phyloP scores from a whole-genome alignment of 2,888 invertebrate species.

The Halictus ligatus region DNA sequence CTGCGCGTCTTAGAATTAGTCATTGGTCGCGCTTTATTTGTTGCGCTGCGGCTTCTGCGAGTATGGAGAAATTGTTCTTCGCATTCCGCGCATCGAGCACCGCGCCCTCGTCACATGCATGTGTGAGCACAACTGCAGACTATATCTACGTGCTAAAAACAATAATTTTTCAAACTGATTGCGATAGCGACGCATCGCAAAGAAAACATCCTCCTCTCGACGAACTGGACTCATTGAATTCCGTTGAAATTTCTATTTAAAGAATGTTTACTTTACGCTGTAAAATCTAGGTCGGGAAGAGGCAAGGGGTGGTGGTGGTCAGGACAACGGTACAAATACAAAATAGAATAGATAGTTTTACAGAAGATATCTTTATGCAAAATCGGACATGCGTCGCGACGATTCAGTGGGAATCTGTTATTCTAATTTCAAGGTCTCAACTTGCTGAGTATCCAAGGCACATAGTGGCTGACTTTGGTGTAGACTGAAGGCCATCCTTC shows the following conservation, averaged over 20 bases:
- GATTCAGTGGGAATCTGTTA: not conserved
- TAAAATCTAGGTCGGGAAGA: not conserved
- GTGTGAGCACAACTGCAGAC: not conserved
- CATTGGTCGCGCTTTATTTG: not conserved
- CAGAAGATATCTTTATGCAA: not conserved
- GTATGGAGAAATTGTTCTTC: not conserved
- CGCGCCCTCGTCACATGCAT: not conserved
- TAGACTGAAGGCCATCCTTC: slow-evolving; percentile 87
- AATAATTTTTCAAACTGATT: slow-evolving; percentile 37
- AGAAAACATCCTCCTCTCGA: not conserved
- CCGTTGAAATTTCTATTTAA: not conserved
- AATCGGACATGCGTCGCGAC: not conserved
- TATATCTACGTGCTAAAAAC: not conserved
- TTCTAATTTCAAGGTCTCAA: slow-evolving; percentile 63
- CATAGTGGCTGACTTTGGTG: slow-evolving; percentile 86
- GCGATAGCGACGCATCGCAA: not conserved
- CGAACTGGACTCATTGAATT: no score
- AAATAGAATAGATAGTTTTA: not conserved
- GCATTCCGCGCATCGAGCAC: not conserved
- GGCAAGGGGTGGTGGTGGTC: not conserved
- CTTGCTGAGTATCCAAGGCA: slow-evolving; percentile 86
- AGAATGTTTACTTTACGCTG: not conserved
- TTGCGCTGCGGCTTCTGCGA: not conserved
- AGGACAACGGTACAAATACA: not conserved
- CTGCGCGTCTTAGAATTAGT: not conserved